Percentiles rank a stretch among this genome's conserved stretches.
phyloP scores from a whole-genome alignment of 2,797 vertebrate species.

The Microctenopoma steveboyesi region DNA sequence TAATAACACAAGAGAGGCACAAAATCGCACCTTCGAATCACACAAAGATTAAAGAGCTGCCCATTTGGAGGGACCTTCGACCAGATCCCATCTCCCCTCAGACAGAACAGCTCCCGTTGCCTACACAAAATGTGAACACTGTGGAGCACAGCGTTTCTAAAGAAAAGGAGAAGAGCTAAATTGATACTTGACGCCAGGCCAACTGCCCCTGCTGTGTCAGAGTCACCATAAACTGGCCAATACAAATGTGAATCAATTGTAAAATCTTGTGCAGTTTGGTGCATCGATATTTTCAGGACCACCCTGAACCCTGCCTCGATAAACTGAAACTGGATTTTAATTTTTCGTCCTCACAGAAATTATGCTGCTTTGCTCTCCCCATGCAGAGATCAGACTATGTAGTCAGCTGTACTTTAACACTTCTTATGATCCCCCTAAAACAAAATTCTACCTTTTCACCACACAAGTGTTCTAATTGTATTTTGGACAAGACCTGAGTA shows the following conservation, averaged over 20 bases:
- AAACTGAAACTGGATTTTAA: not conserved
- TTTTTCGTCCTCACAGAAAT: not conserved
- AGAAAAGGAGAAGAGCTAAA: not conserved
- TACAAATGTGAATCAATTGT: not conserved
- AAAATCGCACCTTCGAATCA: not conserved
- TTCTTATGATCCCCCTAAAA: conserved; percentile 18
- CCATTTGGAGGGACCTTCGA: not conserved
- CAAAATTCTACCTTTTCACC: not conserved
- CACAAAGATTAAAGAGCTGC: not conserved
- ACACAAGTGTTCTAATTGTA: conserved; percentile 27
- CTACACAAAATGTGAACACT: not conserved
- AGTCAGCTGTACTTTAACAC: conserved; percentile 9
- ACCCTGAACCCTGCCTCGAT: not conserved
- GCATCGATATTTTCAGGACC: not conserved
- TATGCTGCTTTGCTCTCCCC: not conserved
- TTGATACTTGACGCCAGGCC: not conserved
- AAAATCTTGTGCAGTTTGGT: not conserved
- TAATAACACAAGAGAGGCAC: no score
- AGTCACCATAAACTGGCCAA: not conserved
- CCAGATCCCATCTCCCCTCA: not conserved
- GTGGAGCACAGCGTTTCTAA: not conserved
- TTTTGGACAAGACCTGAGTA: conserved; percentile 34
- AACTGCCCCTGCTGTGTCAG: not conserved
- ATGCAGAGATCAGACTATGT: conserved; percentile 20
- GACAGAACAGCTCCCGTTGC: no score